A percentile compares a stretch with the other conserved stretches of the same genome.
These are phyloP conservation scores for Pseudococcus longispinus DNA, from an alignment of 2,888 invertebrate species.

Conservation along the genomic window DNA sequence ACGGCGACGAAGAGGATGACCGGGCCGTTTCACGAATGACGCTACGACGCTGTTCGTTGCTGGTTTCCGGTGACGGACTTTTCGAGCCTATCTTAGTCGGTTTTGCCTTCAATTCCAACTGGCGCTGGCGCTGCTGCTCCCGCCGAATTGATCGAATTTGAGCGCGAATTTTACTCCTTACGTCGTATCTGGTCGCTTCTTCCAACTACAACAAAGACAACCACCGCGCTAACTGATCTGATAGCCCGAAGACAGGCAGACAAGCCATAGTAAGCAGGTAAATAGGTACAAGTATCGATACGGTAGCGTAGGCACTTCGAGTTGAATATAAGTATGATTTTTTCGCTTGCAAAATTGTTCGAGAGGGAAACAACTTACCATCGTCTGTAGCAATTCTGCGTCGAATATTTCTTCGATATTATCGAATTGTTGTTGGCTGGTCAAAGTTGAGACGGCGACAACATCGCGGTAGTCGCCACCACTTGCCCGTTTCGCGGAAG, in stretches of 20 bases:
- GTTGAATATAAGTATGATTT: too few species aligned
- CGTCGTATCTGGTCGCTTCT: constrained; percentile 78
- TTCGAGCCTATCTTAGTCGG: background rate
- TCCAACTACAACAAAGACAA: constrained; percentile 69
- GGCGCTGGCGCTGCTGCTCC: constrained; percentile 62
- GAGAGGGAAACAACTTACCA: constrained; percentile 65
- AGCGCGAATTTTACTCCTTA: constrained; percentile 76
- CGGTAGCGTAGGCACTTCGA: too few species aligned
- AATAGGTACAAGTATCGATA: too few species aligned
- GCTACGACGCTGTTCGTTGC: background rate
- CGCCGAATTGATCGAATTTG: constrained; percentile 78
- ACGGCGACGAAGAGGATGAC: too few species aligned
- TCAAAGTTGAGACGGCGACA: constrained; percentile 59
- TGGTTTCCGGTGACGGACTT: constrained; percentile 55
- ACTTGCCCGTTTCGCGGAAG: too few species aligned
- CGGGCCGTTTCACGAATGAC: too few species aligned
- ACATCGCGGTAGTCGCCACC: too few species aligned
- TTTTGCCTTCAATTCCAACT: too few species aligned
- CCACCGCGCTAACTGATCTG: too few species aligned
- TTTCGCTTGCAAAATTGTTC: background rate
- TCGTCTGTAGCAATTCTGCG: constrained; percentile 73
- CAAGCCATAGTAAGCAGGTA: too few species aligned
- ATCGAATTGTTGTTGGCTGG: background rate
- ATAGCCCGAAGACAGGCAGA: too few species aligned
- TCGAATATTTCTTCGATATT: constrained; percentile 73